Evolutionary conservation across 2,113 vertebrate species (phyloP), one percentile per base, ranked within the genome.

Genomic region (Hypomesus transpacificus): DNA sequence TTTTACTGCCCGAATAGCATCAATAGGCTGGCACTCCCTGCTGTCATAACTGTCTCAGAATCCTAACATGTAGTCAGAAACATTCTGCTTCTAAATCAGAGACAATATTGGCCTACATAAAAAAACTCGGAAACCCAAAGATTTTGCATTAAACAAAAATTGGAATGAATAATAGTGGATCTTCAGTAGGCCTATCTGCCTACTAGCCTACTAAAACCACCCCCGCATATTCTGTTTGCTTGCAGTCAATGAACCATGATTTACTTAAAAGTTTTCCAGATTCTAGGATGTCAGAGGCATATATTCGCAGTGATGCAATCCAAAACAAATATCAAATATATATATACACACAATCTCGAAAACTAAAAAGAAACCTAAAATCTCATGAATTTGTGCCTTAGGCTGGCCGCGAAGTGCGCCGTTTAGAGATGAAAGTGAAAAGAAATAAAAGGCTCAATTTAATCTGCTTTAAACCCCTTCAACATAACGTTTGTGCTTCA

Each of bases 391-490:
- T 92, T 92, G 83, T 84, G 92, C 94, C 92, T 87, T 89, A 81
- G 95, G 95, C 93, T 85, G 93, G 90, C 91, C 90, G 88, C 82
- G 75, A 73, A 92, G 94, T 90, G 93, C 95, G 94, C 92, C 86
- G 88, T 93, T 92, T 93, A 95, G 90, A 96, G 95, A 98, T 98
- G 96, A 98, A 97, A 98, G 95, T 94, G 93, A 93, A 93, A 91
- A 93, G 92, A 95, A 97, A 96, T 95, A 96, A 96, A 92, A 94
- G 93, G 92, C 95, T 94, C 92, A 93, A 93, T 96, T 97, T 97
- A 98, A 97, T 97, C 95, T 95, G 95, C 92, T 92, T 95, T 96
- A 94, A 95, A 94, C 91, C 93, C 92, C 93, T 95, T 96, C 93
- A 94, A 95, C 92, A 94, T 91, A 91, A 90, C 87, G 92, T 93